Percentiles rank a stretch among this genome's conserved stretches.
Conservation (phyloP, 2,797 vertebrate genomes). For the Tokudaia tokunoshimensis region DNA sequence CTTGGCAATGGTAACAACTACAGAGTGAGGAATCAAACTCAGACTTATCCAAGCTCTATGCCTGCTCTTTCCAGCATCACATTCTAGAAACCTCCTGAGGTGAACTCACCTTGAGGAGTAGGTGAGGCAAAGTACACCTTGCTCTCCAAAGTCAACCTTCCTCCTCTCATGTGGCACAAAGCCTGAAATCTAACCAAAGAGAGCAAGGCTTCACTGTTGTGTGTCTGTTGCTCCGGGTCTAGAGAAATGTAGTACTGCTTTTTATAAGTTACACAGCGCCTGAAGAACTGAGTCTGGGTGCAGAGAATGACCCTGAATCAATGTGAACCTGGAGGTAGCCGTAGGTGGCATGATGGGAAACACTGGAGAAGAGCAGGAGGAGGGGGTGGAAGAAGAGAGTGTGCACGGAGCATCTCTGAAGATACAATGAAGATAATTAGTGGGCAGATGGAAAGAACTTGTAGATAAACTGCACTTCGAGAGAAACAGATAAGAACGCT, state of each 20-base stretch:
- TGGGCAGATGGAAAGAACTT: neutral
- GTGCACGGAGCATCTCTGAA: neutral
- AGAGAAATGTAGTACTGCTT: neutral
- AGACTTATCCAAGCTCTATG: neutral
- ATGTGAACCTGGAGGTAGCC: neutral
- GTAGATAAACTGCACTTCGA: slow-evolving; percentile 30
- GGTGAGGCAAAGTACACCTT: neutral
- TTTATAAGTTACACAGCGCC: neutral
- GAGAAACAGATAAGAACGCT: neutral
- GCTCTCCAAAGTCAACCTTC: neutral
- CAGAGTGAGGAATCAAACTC: neutral
- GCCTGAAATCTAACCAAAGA: slow-evolving; percentile 4
- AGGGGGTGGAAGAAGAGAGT: neutral
- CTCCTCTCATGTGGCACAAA: neutral
- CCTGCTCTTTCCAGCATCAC: neutral
- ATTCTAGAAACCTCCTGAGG: neutral
- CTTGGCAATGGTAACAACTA: neutral
- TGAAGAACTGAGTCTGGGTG: neutral
- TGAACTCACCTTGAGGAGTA: neutral
- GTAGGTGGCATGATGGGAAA: neutral
- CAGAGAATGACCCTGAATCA: neutral
- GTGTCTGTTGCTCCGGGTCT: neutral
- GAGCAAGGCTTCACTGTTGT: neutral
- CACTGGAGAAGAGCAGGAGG: neutral
- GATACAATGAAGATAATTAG: slow-evolving; percentile 30